phyloP scores from a whole-genome alignment of 1,140 invertebrate species.

The Panulirus ornatus region DNA sequence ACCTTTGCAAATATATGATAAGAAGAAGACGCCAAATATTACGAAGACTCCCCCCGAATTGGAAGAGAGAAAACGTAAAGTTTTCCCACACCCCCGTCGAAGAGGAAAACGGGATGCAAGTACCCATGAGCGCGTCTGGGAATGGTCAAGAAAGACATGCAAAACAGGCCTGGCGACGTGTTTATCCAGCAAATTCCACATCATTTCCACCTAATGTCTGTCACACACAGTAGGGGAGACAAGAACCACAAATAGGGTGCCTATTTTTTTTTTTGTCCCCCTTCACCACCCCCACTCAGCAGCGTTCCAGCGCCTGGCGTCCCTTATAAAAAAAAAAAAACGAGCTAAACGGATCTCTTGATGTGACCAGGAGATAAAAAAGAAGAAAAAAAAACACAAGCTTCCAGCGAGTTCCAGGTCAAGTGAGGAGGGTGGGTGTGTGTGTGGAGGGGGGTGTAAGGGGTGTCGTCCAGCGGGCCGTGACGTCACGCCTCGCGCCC shows the following conservation, averaged over 20 bases:
- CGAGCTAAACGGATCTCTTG: conserved; percentile 21
- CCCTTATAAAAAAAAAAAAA: conserved; percentile 18
- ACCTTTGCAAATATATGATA: no score
- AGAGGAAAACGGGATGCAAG: no score
- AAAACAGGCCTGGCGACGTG: no score
- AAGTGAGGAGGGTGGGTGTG: no score
- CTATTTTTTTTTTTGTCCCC: conserved; percentile 4
- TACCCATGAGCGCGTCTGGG: no score
- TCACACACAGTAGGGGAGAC: not conserved
- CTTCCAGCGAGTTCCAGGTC: conserved; percentile 47
- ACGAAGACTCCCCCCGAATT: no score
- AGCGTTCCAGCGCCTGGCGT: conserved; percentile 25
- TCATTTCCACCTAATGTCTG: conserved; percentile 48
- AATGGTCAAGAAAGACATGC: no score
- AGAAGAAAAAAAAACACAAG: conserved; percentile 39
- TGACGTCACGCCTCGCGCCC: conserved; percentile 54
- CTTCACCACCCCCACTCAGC: not conserved
- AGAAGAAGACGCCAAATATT: no score
- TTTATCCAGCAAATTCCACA: conserved; percentile 49
- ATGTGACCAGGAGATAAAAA: conserved; percentile 50
- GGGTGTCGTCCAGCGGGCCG: conserved; percentile 44
- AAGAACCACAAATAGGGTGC: conserved; percentile 41
- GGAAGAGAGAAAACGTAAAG: not conserved
- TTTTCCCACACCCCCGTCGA: no score
- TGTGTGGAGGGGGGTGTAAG: no score